Base-by-base conservation (phyloP, 2,797 vertebrate species). In the Rhodeus uyekii region DNA sequence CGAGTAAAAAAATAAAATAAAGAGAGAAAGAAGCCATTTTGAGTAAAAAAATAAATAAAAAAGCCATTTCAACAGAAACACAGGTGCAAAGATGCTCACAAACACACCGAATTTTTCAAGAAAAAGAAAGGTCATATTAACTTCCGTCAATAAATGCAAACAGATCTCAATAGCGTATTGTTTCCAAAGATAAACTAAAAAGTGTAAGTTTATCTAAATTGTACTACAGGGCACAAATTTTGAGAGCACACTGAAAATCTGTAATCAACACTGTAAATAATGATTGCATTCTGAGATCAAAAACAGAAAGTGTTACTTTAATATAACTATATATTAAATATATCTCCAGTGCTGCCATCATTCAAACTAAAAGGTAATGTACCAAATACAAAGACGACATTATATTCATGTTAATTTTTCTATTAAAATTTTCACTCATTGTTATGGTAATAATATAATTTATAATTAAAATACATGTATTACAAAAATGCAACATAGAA, bases 71-170 rank as follows among this genome's bases (percentile, higher is more conserved):
- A 72, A 39, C 64, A 53, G 53, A 50, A 76, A 76, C 75, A 63
- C 44, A 72, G 60, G 46, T 68, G 76, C 46, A 67, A 6, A 39
- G n/a, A 55, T 68, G 32, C 76, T 39, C 34, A 65, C 29, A 77
- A 65, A 48, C 39, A 64, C 5, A 24, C 19, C 34, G 8, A 64
- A n/a, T n/a, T n/a, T 46, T 46, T 64, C 7, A 76, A 32, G 38
- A 44, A 63, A 34, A 34, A 60, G 24, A 42, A 13, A 64, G 19
- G 22, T 46, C 39, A 34, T 34, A 48, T 36, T 34, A 50, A 22
- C 1, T 50, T 22, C 18, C 2, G 46, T 46, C 5, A 0, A 2
- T n/a, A 75, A 58, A 39, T 55, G 50, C 29, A 72, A 24, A 74
- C 2, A 75, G n/a, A 60, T 34, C 2, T 24, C 34, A 74, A 39